Base-by-base conservation (phyloP, 1,140 invertebrate genomes). In the Zaprionus tsacasi region DNA sequence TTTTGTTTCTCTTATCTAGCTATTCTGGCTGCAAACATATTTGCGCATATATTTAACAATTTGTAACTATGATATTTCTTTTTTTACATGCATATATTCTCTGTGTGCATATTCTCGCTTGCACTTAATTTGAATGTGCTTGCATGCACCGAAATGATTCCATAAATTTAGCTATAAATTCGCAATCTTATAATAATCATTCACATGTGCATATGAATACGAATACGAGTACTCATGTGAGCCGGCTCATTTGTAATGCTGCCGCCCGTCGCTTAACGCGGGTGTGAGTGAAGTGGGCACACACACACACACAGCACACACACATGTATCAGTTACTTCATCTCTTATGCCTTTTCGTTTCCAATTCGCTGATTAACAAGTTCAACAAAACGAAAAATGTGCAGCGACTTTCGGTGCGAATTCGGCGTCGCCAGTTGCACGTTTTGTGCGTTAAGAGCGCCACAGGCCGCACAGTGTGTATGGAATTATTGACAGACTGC, bases 281-380 rank as follows among this genome's bases (percentile, higher is more conserved):
- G 12, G 17, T 11, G 48, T 35, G 58, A 50, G 30, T 48, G 30
- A 35, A 27, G 67, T 43, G 58, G 50, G 57, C 50, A 21, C n/a
- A 48, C 38, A 56, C 50, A 21, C n/a, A 48, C 40, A 33, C 21
- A 43, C 17, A n/a, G 30, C 48, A 55, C 52, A 66, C 52, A 59
- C 67, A 64, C 72, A 70, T 77, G 61, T 70, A 64, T 76, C 82
- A 74, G 82, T 89, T 89, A 88, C 83, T 88, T 88, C 83, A 88
- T 89, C 85, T 87, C 68, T 88, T 87, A 87, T 88, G 80, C 77
- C 80, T 85, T 81, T 85, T 87, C 72, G 82, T 88, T 88, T 88
- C 83, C 83, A 88, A 88, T 88, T 88, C 83, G 83, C 85, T 88
- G 83, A 89, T 88, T 88, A 88, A 88, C 83, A 88, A 88, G 83